Base-by-base conservation (phyloP, 1,140 invertebrate species). In the Ganaspis sp. region DNA sequence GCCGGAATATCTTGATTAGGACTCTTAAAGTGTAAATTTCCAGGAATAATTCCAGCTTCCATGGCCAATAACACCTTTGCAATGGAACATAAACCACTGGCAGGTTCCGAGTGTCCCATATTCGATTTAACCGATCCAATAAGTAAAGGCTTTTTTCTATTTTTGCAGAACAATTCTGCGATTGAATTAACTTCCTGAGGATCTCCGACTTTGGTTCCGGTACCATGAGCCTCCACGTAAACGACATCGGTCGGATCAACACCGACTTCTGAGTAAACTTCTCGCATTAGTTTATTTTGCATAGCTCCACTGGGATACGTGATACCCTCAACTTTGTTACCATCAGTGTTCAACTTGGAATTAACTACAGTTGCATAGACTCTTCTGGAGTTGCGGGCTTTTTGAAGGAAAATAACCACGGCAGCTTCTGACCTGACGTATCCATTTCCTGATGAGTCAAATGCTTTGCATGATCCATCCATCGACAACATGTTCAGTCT, bases 61-160 rank as follows among this genome's bases (percentile, higher is more conserved):
- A 99, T 98, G 4, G 97, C 95, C 71, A 99, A 94, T 4, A 99
- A 82, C n/a, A 97, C 92, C 89, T 99, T 99, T 1, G 96, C 96
- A 69, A 99, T 92, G 0, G 97, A 96, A 86, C 97, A 97, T 0
- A 98, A 87, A 42, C 97, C 97, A 80, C 98, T 99, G 0, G 97
- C 97, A 4, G 98, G 96, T 90, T 99, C 98, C 4, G 98, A 95
- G 86, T 99, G 98, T 0, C 98, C 98, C 97, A 99, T 98, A 90
- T 99, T 99, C 1, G 97, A 98, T 88, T 99, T 99, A 0, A 99
- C 96, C 0, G 98, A 99, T 2, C 98, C 98, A 85, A 99, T 95
- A 1, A 98, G 88, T 19, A 99, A 91, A 1, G 98, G 97, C 0
- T 90, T 91, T 11, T 93, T 92, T 9, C 98, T 93, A 75, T 95